phyloP scores from a whole-genome alignment of 2,113 vertebrate species.

The Prolemur simus region DNA sequence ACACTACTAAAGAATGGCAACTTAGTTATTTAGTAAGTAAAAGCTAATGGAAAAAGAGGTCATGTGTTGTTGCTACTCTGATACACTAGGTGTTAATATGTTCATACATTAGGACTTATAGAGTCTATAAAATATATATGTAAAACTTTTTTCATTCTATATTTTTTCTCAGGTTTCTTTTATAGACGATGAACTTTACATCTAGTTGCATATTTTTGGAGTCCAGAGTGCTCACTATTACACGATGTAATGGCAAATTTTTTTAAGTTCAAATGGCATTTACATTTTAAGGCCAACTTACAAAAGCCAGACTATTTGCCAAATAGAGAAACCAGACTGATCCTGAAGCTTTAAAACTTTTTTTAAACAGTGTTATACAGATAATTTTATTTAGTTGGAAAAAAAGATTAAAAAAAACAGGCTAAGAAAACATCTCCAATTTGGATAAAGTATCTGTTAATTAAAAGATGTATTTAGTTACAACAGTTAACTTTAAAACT shows the following conservation, averaged over 20 bases:
- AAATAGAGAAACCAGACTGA: slow-evolving; percentile 7
- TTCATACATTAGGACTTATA: not conserved
- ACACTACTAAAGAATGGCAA: not conserved
- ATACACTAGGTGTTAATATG: not conserved
- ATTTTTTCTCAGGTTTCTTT: not conserved
- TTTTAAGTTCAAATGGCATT: slow-evolving; percentile 17
- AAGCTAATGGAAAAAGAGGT: not conserved
- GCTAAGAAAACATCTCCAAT: not conserved
- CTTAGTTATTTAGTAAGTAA: slow-evolving; percentile 5
- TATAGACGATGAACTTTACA: not conserved
- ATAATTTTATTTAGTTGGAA: not conserved
- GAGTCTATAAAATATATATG: not conserved
- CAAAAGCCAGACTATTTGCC: not conserved
- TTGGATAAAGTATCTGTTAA: not conserved
- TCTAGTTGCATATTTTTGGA: not conserved
- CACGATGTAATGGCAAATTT: not conserved
- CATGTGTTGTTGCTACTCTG: not conserved
- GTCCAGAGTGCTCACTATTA: not conserved
- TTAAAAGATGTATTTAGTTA: slow-evolving; percentile 21
- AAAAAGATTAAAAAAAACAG: not conserved
- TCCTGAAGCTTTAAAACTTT: not conserved
- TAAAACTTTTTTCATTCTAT: slow-evolving; percentile 1
- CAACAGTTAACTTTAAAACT: slow-evolving; percentile 15
- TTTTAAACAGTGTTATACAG: not conserved
- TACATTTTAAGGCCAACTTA: slow-evolving; percentile 7